Base-by-base conservation (phyloP, 1,140 invertebrate species). In the Brachionus rubens region DNA sequence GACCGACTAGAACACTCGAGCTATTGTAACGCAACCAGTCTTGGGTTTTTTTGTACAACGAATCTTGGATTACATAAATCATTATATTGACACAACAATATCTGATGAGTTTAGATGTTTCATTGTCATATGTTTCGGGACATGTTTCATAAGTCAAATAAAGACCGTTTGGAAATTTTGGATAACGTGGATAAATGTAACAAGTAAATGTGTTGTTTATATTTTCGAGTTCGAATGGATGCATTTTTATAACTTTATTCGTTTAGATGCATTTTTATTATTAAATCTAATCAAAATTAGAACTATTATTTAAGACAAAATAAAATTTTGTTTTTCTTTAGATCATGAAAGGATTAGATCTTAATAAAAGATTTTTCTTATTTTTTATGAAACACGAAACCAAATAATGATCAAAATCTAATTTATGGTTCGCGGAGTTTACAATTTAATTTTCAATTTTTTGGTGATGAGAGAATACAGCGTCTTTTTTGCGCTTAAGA, bases 81-180 rank as follows among this genome's bases (percentile, higher is more conserved):
- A 72, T 48, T 16, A 72, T 72, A 21, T 48, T 72, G 9, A 72
- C 21, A 30, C 68, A 72, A 40, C 68, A 72, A 26, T 72, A 72
- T 16, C 68, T 28, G 3, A 72, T 36, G 33, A 72, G 24, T 33
- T 72, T 72, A 4, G 43, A 19, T 54, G 68, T 72, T 21, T 36
- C 19, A 40, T 72, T 50, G 28, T 72, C 68, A n/a, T 50, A 72
- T 1, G 36, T 26, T 9, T 72, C 68, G 5, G 68, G 68, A 54
- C 68, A 72, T 30, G 30, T 72, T 33, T 72, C 68, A 54, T 72
- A 72, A 5, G 68, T 72, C 30, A 72, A 41, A 48, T 50, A 72
- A 7, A 50, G 19, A 2, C 68, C 68, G 10, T 72, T 19, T 24
- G 68, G 68, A 72, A 30, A 72, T 40, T 24, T 48, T 16, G 46